These are phyloP conservation scores for Aleadryas rufinucha DNA, from an alignment of 2,113 vertebrate genomes.

Conservation along the genomic window DNA sequence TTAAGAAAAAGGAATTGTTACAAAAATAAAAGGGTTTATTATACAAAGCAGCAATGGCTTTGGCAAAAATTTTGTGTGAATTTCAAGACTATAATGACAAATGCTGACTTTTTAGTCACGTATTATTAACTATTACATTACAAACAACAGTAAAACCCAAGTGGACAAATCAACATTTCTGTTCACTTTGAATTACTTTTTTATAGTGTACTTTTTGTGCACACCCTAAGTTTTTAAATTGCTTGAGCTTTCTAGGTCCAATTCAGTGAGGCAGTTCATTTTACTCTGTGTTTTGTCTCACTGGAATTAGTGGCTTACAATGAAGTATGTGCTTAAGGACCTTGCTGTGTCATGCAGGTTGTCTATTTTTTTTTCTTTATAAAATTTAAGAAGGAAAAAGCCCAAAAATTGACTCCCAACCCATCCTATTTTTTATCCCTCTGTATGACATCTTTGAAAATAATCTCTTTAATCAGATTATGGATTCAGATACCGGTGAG, in stretches of 20 bases:
- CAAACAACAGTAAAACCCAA: background rate
- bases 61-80: background rate
- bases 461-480: background rate
- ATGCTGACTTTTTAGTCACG: background rate
- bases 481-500: background rate
- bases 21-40: background rate
- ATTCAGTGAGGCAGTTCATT: background rate
- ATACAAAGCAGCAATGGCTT: background rate
- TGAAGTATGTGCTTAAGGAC: background rate
- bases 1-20: background rate
- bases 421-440: background rate
- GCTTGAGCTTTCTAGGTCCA: background rate
- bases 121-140: background rate
- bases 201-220: background rate
- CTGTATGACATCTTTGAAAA: background rate
- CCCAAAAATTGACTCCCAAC: accelerated
- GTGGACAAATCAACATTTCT: background rate
- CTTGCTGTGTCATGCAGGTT: background rate
- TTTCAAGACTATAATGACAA: background rate
- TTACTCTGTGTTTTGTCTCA: background rate
- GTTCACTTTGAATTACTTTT: background rate
- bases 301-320: background rate
- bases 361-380: background rate
- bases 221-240: background rate
- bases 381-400: background rate